phyloP scores from a whole-genome alignment of 2,113 vertebrate genomes.

The Tragelaphus scriptus region DNA sequence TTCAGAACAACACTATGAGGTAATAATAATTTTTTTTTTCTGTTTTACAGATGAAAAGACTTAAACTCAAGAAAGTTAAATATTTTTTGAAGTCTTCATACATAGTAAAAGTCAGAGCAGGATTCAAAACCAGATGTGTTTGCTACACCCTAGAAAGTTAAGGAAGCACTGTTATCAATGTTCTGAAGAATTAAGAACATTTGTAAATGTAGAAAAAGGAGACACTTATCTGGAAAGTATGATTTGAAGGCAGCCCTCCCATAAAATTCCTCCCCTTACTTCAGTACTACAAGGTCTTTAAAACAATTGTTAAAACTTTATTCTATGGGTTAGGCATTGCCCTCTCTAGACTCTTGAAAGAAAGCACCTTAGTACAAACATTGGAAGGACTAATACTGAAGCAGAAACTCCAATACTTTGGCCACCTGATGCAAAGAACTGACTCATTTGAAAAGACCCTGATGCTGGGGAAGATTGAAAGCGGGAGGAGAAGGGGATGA shows the following conservation, averaged over 20 bases:
- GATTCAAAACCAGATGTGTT: not conserved
- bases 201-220: not conserved
- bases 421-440: not conserved
- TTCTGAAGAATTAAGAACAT: not conserved
- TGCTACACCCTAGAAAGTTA: not conserved
- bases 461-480: not conserved
- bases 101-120: not conserved
- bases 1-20: not conserved
- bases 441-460: not conserved
- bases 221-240: not conserved
- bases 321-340: not conserved
- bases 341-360: not conserved
- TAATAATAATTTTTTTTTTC: not conserved
- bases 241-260: not conserved
- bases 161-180: not conserved
- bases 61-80: not conserved
- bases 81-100: not conserved
- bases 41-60: not conserved
- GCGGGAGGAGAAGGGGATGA: not conserved
- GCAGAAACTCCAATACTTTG: not conserved
- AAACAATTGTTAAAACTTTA: not conserved
- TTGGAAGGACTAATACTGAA: not conserved
- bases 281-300: not conserved
- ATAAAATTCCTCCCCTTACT: not conserved
- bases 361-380: not conserved